phyloP scores from a whole-genome alignment of 1,140 invertebrate species.

The Mactra quadrangularis region DNA sequence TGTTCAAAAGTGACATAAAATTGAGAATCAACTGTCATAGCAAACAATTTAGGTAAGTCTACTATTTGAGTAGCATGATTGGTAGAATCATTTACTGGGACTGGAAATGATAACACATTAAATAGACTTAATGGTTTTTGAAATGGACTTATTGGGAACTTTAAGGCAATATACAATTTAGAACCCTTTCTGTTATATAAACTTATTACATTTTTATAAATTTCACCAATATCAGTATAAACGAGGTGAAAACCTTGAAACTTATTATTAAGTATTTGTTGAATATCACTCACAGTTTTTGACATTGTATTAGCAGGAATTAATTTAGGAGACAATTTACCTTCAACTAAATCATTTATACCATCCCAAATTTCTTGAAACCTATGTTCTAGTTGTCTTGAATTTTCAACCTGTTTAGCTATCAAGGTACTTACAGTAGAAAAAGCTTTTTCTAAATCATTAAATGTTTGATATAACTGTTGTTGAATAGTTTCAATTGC shows the following conservation, averaged over 20 bases:
- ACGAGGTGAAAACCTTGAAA: not conserved
- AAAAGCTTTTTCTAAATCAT: conserved; percentile 9
- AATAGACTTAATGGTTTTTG: conserved; percentile 6
- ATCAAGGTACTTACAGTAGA: conserved; percentile 28
- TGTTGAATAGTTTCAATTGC: not conserved
- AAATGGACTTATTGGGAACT: conserved; percentile 21
- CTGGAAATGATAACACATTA: conserved; percentile 16
- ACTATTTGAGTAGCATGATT: conserved; percentile 43
- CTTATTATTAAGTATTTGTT: conserved; percentile 4
- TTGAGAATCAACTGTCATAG: conserved; percentile 1
- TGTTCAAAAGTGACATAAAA: not conserved
- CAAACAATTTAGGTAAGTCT: conserved; percentile 18
- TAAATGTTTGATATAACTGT: conserved; percentile 22
- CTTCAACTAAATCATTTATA: conserved; percentile 14
- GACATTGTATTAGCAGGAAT: not conserved
- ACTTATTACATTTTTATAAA: conserved; percentile 32
- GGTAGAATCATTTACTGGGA: conserved; percentile 19
- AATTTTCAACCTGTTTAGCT: conserved; percentile 43
- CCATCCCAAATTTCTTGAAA: conserved; percentile 33
- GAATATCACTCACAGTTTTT: conserved; percentile 10
- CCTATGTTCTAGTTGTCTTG: conserved; percentile 17
- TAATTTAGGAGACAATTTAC: conserved; percentile 33
- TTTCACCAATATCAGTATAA: not conserved
- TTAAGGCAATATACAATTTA: conserved; percentile 16
- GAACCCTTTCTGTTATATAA: conserved; percentile 31